A percentile compares a stretch with the other conserved stretches of the same genome.
These are phyloP conservation scores for Pharmacophagus antenor DNA, from an alignment of 2,888 invertebrate genomes.

Conservation along the genomic window DNA sequence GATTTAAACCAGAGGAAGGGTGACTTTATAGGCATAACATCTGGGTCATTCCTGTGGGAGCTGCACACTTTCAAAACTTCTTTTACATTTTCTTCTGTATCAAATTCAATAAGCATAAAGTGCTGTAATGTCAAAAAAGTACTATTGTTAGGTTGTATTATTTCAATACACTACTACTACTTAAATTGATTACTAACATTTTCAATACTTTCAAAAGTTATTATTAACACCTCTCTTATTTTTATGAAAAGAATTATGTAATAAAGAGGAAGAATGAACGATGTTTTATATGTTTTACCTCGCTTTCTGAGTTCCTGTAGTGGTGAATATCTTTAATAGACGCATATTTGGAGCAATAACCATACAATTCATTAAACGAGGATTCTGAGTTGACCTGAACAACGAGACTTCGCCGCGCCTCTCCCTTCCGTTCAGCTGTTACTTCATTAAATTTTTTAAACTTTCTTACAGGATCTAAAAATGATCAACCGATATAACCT, in stretches of 20 bases:
- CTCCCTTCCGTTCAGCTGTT: constrained; percentile 78
- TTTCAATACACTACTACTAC: too few relatives aligned
- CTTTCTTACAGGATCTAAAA: constrained; percentile 55
- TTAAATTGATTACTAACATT: too few relatives aligned
- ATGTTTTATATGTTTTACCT: constrained; percentile 52
- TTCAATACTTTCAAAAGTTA: too few relatives aligned
- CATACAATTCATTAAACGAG: constrained; percentile 84
- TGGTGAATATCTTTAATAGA: constrained; percentile 84
- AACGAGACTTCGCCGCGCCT: constrained; percentile 86
- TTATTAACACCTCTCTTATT: too few relatives aligned
- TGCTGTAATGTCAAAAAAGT: constrained; percentile 69
- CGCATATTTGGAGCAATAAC: constrained; percentile 86
- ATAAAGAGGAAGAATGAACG: too few relatives aligned
- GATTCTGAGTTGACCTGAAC: constrained; percentile 88
- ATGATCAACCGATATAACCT: constrained; percentile 56
- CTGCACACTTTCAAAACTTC: constrained; percentile 79
- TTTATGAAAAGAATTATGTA: too few relatives aligned
- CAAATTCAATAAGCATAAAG: constrained; percentile 89
- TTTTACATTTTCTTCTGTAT: constrained; percentile 72
- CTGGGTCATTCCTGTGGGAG: constrained; percentile 78
- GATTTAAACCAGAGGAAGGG: constrained; percentile 88
- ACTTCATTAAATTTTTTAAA: constrained; percentile 80
- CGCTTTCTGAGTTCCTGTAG: constrained; percentile 75
- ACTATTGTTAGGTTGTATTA: constrained; percentile 14
- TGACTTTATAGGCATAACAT: constrained; percentile 84